phyloP scores from a whole-genome alignment of 2,797 vertebrate species.

The Pseudochromis fuscus region DNA sequence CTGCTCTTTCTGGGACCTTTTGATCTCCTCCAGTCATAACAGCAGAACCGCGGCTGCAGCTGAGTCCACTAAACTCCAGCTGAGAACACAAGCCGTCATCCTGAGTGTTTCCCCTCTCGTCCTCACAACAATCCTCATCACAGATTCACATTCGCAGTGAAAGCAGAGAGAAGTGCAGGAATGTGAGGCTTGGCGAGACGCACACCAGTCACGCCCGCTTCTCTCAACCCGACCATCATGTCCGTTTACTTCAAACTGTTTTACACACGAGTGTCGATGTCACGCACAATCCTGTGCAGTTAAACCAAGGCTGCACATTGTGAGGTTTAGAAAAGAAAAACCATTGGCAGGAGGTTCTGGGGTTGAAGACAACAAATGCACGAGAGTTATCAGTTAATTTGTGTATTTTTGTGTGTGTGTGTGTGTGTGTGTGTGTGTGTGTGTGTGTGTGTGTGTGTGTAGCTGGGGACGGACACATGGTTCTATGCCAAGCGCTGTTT shows the following conservation, averaged over 20 bases:
- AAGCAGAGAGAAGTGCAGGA: slow-evolving; percentile 25
- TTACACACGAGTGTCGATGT: neutral
- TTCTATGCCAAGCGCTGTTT: slow-evolving; percentile 98
- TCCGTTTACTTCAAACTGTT: slow-evolving; percentile 4
- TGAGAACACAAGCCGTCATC: slow-evolving; percentile 58
- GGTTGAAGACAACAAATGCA: too few relatives aligned
- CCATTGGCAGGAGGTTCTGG: neutral
- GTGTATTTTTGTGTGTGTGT: too few relatives aligned
- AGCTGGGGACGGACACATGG: slow-evolving; percentile 96
- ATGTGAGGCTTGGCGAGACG: slow-evolving; percentile 10
- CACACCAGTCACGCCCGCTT: neutral
- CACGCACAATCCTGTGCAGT: neutral
- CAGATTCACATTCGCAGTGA: neutral
- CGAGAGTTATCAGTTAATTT: too few relatives aligned
- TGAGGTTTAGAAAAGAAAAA: neutral
- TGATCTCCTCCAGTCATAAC: slow-evolving; percentile 42
- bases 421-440: slow-evolving; percentile 11
- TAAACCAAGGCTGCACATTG: neutral
- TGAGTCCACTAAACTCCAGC: slow-evolving; percentile 65
- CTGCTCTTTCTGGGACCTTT: slow-evolving; percentile 27
- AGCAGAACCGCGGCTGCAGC: slow-evolving; percentile 52
- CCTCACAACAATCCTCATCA: slow-evolving; percentile 7
- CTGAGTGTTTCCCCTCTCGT: slow-evolving; percentile 3
- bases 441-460: slow-evolving; percentile 49
- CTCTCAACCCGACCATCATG: neutral